Evolutionary conservation across 2,888 invertebrate genomes (phyloP), one percentile per base, ranked within the genome.

Genomic region (Chelonus formosanus): DNA sequence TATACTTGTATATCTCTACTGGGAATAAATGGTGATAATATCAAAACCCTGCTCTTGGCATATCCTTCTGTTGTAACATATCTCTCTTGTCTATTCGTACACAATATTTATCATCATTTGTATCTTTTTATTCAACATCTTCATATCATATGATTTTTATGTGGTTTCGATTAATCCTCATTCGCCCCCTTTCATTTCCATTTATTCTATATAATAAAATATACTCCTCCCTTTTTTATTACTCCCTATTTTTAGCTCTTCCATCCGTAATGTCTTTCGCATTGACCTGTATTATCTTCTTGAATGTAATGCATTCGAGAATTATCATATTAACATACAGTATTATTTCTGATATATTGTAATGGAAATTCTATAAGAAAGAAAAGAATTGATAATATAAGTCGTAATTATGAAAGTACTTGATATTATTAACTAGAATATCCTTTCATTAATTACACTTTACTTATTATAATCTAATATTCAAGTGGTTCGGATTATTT

Each of bases 1-100:
- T 65, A 65, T 50, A 59, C 60, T 55, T 45, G 45, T 59, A 45
- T 65, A 8, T 44, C 53, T 40, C 40, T 6, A 40, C 40, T 40
- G 40, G 40, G 40, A 40, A 40, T 40, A 40, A 40, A 40, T 40
- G 40, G 40, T 40, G 40, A 40, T 40, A 40, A 40, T 40, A 40
- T 40, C 40, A 40, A 40, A 40, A 40, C 40, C 40, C 40, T 40
- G 40, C 40, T 40, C 40, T 40, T 40, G 40, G 40, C 40, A 40
- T 40, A 40, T 40, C 40, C 40, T 40, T 40, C 40, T 40, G 40
- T 40, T 40, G 40, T 6, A 40, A 40, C 40, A 40, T 40, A 40
- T 40, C 40, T 40, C 40, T 40, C 40, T 40, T 40, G 40, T 40
- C 6, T 40, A 40, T 40, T 40, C 6, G 40, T 40, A 8, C 48